A percentile compares a stretch with the other conserved stretches of the same genome.
Evolutionary conservation across 2,797 vertebrate genomes (phyloP).

Genomic region (Discoglossus pictus): DNA sequence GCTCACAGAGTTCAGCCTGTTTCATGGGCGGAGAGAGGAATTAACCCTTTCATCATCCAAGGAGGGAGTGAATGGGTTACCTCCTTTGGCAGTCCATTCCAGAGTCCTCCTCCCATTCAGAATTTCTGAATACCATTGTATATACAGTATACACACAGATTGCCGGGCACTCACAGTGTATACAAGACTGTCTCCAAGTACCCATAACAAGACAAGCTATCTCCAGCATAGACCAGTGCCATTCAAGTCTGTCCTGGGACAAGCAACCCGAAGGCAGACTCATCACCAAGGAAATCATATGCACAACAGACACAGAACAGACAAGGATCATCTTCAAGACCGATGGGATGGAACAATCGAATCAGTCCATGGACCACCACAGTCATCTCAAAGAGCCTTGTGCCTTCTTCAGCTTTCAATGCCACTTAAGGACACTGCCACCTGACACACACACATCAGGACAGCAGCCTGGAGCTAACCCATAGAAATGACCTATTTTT

Average conservation of each 20-base stretch:
- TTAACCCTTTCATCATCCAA: constrained; percentile 6
- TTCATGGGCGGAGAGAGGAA: constrained; percentile 26
- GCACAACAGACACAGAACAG: neutral
- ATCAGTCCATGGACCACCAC: neutral
- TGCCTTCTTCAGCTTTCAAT: neutral
- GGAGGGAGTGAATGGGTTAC: constrained; percentile 1
- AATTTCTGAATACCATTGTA: constrained; percentile 9
- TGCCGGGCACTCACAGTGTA: neutral
- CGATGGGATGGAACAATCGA: neutral
- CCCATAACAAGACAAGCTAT: constrained; percentile 11
- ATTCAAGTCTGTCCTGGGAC: neutral
- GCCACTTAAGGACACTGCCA: no score
- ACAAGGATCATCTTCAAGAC: neutral
- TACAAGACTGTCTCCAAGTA: neutral
- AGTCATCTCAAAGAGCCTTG: neutral
- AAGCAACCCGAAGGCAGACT: neutral
- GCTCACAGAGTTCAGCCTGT: constrained; percentile 42
- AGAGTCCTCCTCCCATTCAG: constrained; percentile 21
- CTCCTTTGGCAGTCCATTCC: neutral
- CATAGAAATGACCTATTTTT: no score
- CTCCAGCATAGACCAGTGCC: constrained; percentile 16
- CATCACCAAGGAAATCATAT: neutral
- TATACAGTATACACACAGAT: constrained; percentile 20
- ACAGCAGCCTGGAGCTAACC: no score
- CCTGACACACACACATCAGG: no score